These are phyloP conservation scores for Leucophenga montana DNA, from an alignment of 2,888 invertebrate genomes.

Conservation along the genomic window DNA sequence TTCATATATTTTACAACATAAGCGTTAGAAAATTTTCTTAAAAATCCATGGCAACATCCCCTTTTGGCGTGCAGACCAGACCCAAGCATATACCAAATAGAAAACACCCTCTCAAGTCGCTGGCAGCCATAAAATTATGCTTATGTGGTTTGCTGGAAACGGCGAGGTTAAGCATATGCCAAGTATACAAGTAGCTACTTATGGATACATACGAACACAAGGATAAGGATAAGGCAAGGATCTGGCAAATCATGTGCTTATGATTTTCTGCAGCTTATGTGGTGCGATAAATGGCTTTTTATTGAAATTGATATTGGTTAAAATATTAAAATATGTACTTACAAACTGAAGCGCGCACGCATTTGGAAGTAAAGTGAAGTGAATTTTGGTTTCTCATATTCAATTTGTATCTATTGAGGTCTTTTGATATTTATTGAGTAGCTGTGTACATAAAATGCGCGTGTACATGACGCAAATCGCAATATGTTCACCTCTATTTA, in stretches of 20 bases:
- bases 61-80: constrained; percentile 21
- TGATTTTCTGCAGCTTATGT: constrained; percentile 60
- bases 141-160: constrained; percentile 46
- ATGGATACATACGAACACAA: constrained; percentile 47
- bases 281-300: constrained; percentile 70
- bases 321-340: constrained; percentile 62
- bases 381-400: not conserved
- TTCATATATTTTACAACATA: constrained; percentile 42
- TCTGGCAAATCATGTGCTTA: constrained; percentile 46
- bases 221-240: constrained; percentile 45
- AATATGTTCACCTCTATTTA: constrained; percentile 16
- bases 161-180: constrained; percentile 28
- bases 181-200: constrained; percentile 9
- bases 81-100: no score
- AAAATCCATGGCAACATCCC: constrained; percentile 30
- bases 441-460: constrained; percentile 30
- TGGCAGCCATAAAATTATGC: constrained; percentile 63
- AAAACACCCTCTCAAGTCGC: constrained; percentile 51
- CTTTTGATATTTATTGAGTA: constrained; percentile 32
- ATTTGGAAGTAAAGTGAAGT: not conserved
- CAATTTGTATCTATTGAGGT: constrained; percentile 42
- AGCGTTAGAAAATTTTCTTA: constrained; percentile 2
- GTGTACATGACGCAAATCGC: not conserved
- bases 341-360: not conserved
- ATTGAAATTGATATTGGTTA: constrained; percentile 71